phyloP scores from a whole-genome alignment of 2,888 invertebrate species.

The Epistrophella euchroma region DNA sequence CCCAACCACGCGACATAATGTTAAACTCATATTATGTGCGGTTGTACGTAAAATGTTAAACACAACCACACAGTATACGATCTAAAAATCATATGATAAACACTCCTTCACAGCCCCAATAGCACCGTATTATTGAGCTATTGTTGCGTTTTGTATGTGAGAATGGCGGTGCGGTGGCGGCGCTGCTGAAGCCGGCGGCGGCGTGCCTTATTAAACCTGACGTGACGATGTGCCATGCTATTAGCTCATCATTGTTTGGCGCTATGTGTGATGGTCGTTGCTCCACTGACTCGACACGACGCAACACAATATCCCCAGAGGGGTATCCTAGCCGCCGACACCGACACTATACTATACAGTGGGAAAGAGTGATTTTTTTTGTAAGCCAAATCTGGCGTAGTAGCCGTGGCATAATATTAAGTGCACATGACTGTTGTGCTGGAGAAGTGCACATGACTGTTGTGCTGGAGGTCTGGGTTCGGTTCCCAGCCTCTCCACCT shows the following conservation, averaged over 20 bases:
- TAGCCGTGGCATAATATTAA: too few species aligned
- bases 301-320: conserved; percentile 2
- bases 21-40: conserved; percentile 22
- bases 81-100: conserved; percentile 40
- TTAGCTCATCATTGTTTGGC: conserved; percentile 68
- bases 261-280: conserved; percentile 44
- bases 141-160: conserved; percentile 30
- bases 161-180: neutral
- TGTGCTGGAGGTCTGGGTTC: too few species aligned
- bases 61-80: conserved; percentile 12
- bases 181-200: neutral
- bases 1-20: conserved; percentile 40
- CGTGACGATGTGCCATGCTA: conserved; percentile 56
- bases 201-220: conserved; percentile 41
- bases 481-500: too few species aligned
- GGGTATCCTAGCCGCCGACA: conserved; percentile 10
- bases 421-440: too few species aligned
- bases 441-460: too few species aligned
- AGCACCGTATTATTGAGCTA: conserved; percentile 11
- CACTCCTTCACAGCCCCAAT: conserved; percentile 15
- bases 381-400: neutral
- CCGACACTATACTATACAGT: conserved; percentile 13
- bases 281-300: conserved; percentile 52
- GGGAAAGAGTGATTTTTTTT: neutral
- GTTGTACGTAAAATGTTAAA: conserved; percentile 23